phyloP scores from a whole-genome alignment of 2,888 invertebrate species.

The Stratiomys singularior region DNA sequence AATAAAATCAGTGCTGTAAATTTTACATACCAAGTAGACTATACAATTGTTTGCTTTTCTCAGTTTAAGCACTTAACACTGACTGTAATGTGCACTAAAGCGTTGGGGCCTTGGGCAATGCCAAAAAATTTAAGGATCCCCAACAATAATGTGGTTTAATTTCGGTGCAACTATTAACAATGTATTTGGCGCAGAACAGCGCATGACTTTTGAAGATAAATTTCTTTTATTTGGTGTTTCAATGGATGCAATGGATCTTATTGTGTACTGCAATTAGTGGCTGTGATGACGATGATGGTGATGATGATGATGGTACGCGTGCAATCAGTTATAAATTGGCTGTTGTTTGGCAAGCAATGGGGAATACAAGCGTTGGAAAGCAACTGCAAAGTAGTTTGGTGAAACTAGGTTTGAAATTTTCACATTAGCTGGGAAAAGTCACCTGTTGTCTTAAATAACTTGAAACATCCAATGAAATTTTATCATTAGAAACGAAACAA shows the following conservation, averaged over 20 bases:
- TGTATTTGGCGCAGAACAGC: neutral
- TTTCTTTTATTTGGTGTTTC: too few species aligned
- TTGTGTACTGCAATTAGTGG: too few species aligned
- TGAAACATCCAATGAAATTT: too few species aligned
- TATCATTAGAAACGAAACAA: too few species aligned
- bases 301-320: neutral
- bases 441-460: too few species aligned
- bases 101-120: neutral
- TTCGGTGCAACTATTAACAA: neutral
- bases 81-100: neutral
- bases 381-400: neutral
- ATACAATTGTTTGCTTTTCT: neutral
- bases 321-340: slow-evolving; percentile 35
- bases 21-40: neutral
- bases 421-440: too few species aligned
- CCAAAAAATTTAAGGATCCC: slow-evolving; percentile 17
- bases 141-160: slow-evolving; percentile 11
- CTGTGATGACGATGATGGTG: too few species aligned
- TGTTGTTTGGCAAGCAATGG: slow-evolving; percentile 17
- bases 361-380: slow-evolving; percentile 1
- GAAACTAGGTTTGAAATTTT: neutral
- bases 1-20: neutral
- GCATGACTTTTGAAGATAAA: neutral
- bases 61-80: neutral
- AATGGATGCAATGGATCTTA: too few species aligned